phyloP scores from a whole-genome alignment of 92 coral and sea anemone genomes.

The Actinostola sp. region DNA sequence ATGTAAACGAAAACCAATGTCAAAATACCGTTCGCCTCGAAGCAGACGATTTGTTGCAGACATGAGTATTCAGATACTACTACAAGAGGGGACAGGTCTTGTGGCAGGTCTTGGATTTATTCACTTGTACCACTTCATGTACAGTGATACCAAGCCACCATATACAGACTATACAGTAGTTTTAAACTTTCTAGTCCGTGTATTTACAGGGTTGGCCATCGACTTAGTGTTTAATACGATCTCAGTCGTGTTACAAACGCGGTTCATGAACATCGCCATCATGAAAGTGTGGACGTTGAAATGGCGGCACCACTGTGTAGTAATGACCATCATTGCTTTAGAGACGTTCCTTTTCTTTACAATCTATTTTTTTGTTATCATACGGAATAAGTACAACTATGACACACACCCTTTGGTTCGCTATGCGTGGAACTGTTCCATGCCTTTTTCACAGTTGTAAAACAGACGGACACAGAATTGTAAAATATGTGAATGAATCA shows the following conservation, averaged over 20 bases:
- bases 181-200: conserved; percentile 31
- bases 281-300: neutral
- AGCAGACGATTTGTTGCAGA: conserved; percentile 75
- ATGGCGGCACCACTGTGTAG: conserved; percentile 7
- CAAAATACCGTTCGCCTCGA: conserved; percentile 52
- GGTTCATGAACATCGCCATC: neutral
- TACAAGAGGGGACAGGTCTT: conserved; percentile 57
- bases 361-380: neutral
- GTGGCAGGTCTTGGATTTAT: conserved; percentile 58
- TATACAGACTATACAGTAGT: conserved; percentile 17
- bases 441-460: conserved; percentile 19
- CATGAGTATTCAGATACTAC: conserved; percentile 57
- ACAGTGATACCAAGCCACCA: conserved; percentile 34
- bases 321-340: neutral
- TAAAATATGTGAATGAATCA: no score
- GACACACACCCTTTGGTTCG: conserved; percentile 4
- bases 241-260: conserved; percentile 3
- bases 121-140: conserved; percentile 50
- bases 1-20: neutral
- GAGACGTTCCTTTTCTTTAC: conserved; percentile 1
- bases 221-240: conserved; percentile 13
- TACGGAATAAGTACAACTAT: conserved; percentile 5
- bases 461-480: no score
- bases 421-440: conserved; percentile 17
- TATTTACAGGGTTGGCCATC: conserved; percentile 60